Percentiles rank a stretch among this genome's conserved stretches.
These are phyloP conservation scores for Teleogryllus occipitalis DNA, from an alignment of 1,140 invertebrate genomes.

Conservation along the genomic window DNA sequence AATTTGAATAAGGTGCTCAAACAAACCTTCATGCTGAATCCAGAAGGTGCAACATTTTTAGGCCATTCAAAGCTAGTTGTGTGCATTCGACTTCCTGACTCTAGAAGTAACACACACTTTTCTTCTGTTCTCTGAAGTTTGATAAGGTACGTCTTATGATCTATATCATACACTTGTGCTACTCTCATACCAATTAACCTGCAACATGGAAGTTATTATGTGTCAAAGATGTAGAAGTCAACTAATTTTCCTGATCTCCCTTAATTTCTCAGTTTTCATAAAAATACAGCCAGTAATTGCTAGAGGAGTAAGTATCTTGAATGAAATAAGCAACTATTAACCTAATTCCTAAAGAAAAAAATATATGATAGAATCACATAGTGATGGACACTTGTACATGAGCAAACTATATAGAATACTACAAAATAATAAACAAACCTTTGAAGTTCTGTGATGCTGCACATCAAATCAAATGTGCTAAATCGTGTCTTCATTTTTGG, in stretches of 20 bases:
- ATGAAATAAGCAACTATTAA: not conserved
- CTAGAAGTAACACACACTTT: slow-evolving; percentile 82
- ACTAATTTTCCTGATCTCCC: not conserved
- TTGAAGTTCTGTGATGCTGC: slow-evolving; percentile 74
- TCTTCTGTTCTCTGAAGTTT: slow-evolving; percentile 72
- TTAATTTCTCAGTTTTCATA: not conserved
- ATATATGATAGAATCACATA: slow-evolving; percentile 20
- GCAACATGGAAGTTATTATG: slow-evolving; percentile 28
- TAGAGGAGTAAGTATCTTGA: not conserved
- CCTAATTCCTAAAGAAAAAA: slow-evolving; percentile 12
- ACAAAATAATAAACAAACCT: slow-evolving; percentile 45
- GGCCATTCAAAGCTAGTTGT: slow-evolving; percentile 96
- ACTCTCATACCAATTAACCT: slow-evolving; percentile 87
- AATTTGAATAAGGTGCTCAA: not conserved
- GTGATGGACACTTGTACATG: no score
- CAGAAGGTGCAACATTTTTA: slow-evolving; percentile 90
- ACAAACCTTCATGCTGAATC: slow-evolving; percentile 92
- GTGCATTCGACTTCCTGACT: slow-evolving; percentile 91
- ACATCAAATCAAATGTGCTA: slow-evolving; percentile 83
- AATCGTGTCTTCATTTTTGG: slow-evolving; percentile 78
- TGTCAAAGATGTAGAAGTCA: not conserved
- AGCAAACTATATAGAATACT: no score
- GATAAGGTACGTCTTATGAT: slow-evolving; percentile 93
- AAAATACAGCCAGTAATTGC: not conserved
- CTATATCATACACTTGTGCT: slow-evolving; percentile 95